Evolutionary conservation across 2,113 vertebrate genomes (phyloP).

Genomic region (Cyanocitta stelleri): DNA sequence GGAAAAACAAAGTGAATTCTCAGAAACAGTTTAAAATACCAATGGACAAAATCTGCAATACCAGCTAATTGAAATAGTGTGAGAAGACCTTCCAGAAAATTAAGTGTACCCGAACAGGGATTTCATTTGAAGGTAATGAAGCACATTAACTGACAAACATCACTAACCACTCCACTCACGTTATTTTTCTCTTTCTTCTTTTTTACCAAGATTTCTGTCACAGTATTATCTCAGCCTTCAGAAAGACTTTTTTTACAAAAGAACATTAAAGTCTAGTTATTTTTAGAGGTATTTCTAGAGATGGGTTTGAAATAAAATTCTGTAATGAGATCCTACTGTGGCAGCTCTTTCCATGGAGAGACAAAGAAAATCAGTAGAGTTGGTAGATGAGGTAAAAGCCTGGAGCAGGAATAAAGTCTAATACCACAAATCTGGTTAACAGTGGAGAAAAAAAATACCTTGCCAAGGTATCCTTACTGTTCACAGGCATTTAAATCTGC

Average conservation of each 20-base stretch:
- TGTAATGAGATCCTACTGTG: neutral
- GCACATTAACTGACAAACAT: neutral
- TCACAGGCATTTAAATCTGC: neutral
- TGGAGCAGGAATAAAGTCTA: neutral
- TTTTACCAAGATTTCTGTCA: neutral
- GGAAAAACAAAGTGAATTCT: neutral
- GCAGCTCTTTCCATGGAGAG: neutral
- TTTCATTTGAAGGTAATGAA: constrained; percentile 11
- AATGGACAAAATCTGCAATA: neutral
- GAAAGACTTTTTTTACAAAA: neutral
- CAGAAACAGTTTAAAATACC: neutral
- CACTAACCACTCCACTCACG: neutral
- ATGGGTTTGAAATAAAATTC: neutral
- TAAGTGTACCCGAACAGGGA: neutral
- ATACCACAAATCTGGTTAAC: neutral
- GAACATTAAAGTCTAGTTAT: neutral
- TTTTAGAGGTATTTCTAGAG: neutral
- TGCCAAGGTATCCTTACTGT: neutral
- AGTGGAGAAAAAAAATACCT: neutral
- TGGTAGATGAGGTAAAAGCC: neutral
- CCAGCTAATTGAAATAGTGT: neutral
- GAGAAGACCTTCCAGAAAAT: neutral
- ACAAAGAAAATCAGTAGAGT: neutral
- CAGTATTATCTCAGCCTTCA: neutral
- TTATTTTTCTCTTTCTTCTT: neutral